phyloP scores from a whole-genome alignment of 2,113 vertebrate genomes.

The Anthoscopus minutus region DNA sequence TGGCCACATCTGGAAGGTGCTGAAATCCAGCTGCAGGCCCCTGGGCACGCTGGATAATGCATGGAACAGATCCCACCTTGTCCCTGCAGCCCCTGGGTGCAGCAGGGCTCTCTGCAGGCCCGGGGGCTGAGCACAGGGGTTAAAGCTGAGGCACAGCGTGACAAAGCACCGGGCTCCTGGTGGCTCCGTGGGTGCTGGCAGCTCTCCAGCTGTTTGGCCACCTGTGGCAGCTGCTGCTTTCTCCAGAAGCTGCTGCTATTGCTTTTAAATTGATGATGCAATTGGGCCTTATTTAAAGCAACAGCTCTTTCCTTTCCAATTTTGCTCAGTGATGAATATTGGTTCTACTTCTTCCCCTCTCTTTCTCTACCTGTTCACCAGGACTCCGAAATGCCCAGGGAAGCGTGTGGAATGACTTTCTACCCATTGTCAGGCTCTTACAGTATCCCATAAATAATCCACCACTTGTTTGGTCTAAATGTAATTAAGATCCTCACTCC shows the following conservation, averaged over 20 bases:
- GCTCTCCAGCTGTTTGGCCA: slow-evolving; percentile 56
- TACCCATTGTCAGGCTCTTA: slow-evolving; percentile 49
- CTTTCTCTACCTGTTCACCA: background rate
- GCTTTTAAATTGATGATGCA: slow-evolving; percentile 61
- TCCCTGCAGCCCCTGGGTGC: background rate
- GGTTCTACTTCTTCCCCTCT: background rate
- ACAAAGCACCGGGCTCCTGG: background rate
- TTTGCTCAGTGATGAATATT: background rate
- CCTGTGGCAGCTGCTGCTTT: slow-evolving; percentile 56
- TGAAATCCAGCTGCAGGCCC: background rate
- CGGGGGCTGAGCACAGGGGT: background rate
- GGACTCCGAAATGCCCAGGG: background rate
- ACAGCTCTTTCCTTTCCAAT: slow-evolving; percentile 30
- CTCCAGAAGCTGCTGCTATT: slow-evolving; percentile 37
- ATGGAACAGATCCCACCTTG: background rate
- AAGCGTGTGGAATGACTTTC: slow-evolving; percentile 33
- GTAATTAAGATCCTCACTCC: slow-evolving; percentile 70
- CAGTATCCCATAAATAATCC: slow-evolving; percentile 65
- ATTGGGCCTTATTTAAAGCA: slow-evolving; percentile 51
- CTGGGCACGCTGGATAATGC: rapidly evolving
- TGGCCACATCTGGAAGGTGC: background rate
- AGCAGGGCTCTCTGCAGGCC: background rate
- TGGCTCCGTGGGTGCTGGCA: slow-evolving; percentile 30
- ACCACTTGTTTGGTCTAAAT: slow-evolving; percentile 65
- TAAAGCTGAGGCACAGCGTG: rapidly evolving